Evolutionary conservation across 2,888 invertebrate genomes (phyloP).

Genomic region (Thera obeliscata): DNA sequence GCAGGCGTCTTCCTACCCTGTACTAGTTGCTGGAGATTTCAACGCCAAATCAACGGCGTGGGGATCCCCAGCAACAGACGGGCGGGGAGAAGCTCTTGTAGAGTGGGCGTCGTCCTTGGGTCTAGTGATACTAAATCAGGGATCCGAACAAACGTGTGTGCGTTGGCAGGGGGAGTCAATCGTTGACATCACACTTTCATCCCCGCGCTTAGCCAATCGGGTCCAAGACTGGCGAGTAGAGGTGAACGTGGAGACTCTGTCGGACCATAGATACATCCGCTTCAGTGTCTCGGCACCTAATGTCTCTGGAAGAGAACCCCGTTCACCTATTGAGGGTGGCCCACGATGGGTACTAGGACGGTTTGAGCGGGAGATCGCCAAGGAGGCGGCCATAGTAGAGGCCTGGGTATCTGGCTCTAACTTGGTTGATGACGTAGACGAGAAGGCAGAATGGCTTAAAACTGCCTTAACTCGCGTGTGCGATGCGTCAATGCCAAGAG

Average conservation of each 20-base stretch:
- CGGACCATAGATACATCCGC: not conserved
- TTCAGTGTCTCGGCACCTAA: not conserved
- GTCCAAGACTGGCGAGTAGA: not conserved
- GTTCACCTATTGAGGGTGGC: too few relatives aligned
- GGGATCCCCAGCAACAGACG: not conserved
- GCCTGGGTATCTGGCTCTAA: not conserved
- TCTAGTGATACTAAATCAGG: not conserved
- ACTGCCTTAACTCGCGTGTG: not conserved
- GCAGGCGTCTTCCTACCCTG: not conserved
- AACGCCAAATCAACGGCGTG: not conserved
- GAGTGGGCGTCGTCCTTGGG: not conserved
- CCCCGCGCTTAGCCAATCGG: not conserved
- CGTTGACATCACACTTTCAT: not conserved
- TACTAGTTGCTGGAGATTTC: not conserved
- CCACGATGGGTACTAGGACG: not conserved
- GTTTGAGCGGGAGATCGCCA: not conserved
- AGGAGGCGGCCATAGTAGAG: conserved; percentile 1
- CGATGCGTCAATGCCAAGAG: conserved; percentile 8
- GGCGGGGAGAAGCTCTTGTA: not conserved
- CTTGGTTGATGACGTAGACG: not conserved
- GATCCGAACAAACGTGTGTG: not conserved
- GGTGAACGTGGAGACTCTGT: not conserved
- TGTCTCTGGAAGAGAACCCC: not conserved
- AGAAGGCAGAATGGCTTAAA: conserved; percentile 1
- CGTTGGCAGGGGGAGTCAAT: conserved; percentile 8